These are phyloP conservation scores for Felis catus DNA, from an alignment of 2,113 vertebrate species.

Conservation along the genomic window DNA sequence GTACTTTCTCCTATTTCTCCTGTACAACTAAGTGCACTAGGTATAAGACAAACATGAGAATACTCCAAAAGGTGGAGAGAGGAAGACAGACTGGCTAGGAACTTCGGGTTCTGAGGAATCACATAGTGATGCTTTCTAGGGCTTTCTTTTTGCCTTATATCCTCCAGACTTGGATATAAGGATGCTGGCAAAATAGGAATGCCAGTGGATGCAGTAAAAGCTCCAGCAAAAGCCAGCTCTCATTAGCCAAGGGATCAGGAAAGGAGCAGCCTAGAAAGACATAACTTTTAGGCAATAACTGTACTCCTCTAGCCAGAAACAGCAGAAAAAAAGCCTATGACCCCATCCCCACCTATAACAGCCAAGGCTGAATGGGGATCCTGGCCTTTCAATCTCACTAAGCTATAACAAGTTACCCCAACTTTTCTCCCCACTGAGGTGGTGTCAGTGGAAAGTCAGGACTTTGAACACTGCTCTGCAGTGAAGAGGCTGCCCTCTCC, in stretches of 20 bases:
- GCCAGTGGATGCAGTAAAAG: not conserved
- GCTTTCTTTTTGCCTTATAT: not conserved
- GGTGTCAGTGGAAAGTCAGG: not conserved
- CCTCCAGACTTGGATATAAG: not conserved
- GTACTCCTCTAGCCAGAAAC: not conserved
- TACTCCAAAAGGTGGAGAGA: not conserved
- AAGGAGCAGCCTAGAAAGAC: not conserved
- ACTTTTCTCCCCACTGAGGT: not conserved
- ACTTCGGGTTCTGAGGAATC: not conserved
- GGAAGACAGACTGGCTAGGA: not conserved
- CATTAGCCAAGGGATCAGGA: constrained; percentile 3
- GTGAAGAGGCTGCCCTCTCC: not conserved
- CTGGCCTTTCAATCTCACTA: not conserved
- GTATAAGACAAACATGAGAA: not conserved
- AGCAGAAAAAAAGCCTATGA: not conserved
- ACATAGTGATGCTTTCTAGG: not conserved
- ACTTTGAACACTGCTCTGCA: not conserved
- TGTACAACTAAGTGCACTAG: not conserved
- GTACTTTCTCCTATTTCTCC: not conserved
- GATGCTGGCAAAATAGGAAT: not conserved
- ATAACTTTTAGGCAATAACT: not conserved
- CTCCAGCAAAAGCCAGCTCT: not conserved
- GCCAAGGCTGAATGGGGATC: not conserved
- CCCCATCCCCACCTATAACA: not conserved
- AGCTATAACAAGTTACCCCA: not conserved